These are phyloP conservation scores for Watersipora subatra DNA, from an alignment of 1,140 invertebrate genomes.

Conservation along the genomic window DNA sequence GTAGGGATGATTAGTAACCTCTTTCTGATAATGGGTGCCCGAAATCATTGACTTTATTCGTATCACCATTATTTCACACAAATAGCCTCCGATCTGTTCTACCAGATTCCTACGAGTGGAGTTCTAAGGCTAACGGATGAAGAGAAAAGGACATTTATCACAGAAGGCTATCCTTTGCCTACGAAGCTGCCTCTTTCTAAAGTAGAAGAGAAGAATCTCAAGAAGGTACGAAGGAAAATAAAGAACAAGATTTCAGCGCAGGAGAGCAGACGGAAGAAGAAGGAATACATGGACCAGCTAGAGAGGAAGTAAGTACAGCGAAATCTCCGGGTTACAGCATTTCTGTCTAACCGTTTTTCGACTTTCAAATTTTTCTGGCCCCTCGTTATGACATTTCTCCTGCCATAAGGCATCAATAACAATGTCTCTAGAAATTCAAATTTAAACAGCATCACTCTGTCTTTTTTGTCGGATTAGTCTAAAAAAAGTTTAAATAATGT, in stretches of 20 bases:
- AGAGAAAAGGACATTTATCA: constrained; percentile 81
- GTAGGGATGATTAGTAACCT: too few relatives aligned
- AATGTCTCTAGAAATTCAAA: background rate
- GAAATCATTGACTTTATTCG: too few relatives aligned
- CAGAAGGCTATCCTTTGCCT: constrained; percentile 89
- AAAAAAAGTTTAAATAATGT: too few relatives aligned
- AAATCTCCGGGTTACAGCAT: too few relatives aligned
- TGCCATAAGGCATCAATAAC: background rate
- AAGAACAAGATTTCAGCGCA: constrained; percentile 98
- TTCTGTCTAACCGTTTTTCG: too few relatives aligned
- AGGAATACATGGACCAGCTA: constrained; percentile 89
- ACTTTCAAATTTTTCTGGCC: too few relatives aligned
- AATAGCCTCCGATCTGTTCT: constrained; percentile 6
- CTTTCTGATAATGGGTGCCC: too few relatives aligned
- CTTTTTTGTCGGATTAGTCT: too few relatives aligned
- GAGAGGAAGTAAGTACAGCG: constrained; percentile 47
- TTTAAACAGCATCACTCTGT: too few relatives aligned
- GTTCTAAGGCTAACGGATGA: constrained; percentile 78
- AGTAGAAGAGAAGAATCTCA: constrained; percentile 90
- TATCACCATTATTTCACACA: too few relatives aligned
- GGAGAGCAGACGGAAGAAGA: constrained; percentile 91
- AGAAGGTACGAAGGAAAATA: constrained; percentile 96
- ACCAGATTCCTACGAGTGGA: constrained; percentile 59
- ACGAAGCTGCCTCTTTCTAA: constrained; percentile 86
- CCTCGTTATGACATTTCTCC: too few relatives aligned